phyloP scores from a whole-genome alignment of 2,113 vertebrate species.

The Lanius ludovicianus region DNA sequence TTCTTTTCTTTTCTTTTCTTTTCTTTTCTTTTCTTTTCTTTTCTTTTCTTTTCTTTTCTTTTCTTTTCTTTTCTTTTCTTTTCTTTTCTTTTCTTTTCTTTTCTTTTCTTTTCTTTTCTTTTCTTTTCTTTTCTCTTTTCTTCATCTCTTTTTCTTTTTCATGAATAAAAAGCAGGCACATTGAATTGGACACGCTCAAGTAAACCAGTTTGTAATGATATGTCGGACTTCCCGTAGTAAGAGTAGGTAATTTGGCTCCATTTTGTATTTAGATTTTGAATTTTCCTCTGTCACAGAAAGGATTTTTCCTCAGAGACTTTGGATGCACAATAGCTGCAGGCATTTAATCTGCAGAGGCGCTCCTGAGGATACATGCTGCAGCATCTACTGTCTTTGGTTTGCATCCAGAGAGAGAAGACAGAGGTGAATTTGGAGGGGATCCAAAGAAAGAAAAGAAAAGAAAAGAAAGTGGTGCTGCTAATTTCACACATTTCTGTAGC shows the following conservation, averaged over 20 bases:
- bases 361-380: constrained; percentile 48
- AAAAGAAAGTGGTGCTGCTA: constrained; percentile 53
- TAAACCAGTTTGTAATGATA: constrained; percentile 46
- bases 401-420: constrained; percentile 51
- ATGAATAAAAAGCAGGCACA: background rate
- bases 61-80: too few relatives aligned
- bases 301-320: constrained; percentile 50
- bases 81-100: background rate
- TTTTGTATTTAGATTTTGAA: constrained; percentile 67
- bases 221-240: background rate
- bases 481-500: constrained; percentile 63
- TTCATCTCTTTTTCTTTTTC: background rate
- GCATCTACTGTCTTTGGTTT: constrained; percentile 38
- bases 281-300: constrained; percentile 59
- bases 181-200: background rate
- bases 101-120: background rate
- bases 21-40: too few relatives aligned
- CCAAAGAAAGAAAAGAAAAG: constrained; percentile 12
- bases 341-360: constrained; percentile 68
- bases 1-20: too few relatives aligned
- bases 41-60: too few relatives aligned
- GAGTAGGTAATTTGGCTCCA: constrained; percentile 34
- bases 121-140: background rate
- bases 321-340: constrained; percentile 42
- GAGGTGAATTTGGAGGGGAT: constrained; percentile 17